Evolutionary conservation across 2,113 vertebrate genomes (phyloP).

Genomic region (Sula dactylatra): DNA sequence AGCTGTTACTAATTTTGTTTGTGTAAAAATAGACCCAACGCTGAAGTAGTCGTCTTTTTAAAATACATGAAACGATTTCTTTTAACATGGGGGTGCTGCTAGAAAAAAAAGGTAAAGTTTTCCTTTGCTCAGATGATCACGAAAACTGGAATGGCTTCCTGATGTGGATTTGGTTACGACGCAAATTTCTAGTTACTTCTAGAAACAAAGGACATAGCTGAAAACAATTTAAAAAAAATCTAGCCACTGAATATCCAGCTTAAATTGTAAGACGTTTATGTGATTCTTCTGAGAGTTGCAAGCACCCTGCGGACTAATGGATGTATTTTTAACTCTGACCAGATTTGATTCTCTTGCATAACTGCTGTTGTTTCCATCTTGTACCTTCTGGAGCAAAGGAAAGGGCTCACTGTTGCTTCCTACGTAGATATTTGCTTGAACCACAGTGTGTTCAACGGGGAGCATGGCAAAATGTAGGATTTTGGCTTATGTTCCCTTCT

Average conservation of each 20-base stretch:
- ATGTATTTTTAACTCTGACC: slow-evolving; percentile 25
- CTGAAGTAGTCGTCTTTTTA: background rate
- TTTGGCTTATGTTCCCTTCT: background rate
- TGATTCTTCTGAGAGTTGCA: background rate
- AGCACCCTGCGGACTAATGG: background rate
- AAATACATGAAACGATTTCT: background rate
- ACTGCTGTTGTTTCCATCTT: slow-evolving; percentile 18
- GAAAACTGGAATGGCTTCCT: background rate
- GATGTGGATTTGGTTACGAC: background rate
- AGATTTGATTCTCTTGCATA: slow-evolving; percentile 11
- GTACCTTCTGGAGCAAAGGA: background rate
- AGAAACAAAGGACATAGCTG: background rate
- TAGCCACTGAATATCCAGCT: background rate
- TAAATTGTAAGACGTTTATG: background rate
- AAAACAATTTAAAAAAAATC: background rate
- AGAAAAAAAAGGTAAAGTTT: background rate
- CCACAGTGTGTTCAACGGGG: background rate
- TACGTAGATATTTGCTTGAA: background rate
- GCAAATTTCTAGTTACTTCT: background rate
- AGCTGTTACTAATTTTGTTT: slow-evolving; percentile 21
- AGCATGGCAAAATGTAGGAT: background rate
- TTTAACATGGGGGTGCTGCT: background rate
- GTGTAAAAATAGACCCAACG: background rate
- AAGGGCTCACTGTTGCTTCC: background rate
- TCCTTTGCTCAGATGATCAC: background rate